Evolutionary conservation across 2,888 invertebrate species (phyloP).

Genomic region (Cheiracanthium punctorium): DNA sequence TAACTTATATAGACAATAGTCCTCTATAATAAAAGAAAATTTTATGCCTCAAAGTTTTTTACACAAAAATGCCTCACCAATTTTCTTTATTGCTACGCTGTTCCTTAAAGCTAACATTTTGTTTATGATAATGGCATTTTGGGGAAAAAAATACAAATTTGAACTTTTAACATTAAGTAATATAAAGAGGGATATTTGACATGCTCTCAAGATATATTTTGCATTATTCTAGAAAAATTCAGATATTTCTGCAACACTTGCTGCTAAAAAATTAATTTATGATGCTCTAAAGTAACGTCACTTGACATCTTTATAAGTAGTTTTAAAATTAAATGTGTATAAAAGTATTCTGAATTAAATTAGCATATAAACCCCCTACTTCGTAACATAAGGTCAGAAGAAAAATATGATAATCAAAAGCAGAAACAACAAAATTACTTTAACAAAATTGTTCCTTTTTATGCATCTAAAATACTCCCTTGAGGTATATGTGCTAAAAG

Average conservation of each 20-base stretch:
- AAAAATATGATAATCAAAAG: neutral
- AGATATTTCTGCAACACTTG: neutral
- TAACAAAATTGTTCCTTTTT: neutral
- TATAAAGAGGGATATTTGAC: no score
- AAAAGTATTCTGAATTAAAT: neutral
- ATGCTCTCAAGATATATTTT: no score
- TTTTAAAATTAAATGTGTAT: neutral
- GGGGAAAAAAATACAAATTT: no score
- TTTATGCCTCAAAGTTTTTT: no score
- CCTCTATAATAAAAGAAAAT: no score
- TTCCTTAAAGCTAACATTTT: no score
- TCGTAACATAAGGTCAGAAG: neutral
- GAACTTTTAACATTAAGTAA: no score
- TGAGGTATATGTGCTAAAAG: neutral
- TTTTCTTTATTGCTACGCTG: no score
- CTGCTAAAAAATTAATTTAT: neutral
- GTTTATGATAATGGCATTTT: no score
- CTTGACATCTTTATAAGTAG: neutral
- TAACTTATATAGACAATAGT: no score
- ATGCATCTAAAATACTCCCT: slow-evolving; percentile 1
- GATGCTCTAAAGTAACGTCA: neutral
- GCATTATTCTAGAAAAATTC: neutral
- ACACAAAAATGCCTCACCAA: no score
- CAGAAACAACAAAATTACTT: neutral
- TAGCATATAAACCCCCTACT: neutral